Base-by-base conservation (phyloP, 2,113 vertebrate genomes). In the Eudyptes chrysolophus region DNA sequence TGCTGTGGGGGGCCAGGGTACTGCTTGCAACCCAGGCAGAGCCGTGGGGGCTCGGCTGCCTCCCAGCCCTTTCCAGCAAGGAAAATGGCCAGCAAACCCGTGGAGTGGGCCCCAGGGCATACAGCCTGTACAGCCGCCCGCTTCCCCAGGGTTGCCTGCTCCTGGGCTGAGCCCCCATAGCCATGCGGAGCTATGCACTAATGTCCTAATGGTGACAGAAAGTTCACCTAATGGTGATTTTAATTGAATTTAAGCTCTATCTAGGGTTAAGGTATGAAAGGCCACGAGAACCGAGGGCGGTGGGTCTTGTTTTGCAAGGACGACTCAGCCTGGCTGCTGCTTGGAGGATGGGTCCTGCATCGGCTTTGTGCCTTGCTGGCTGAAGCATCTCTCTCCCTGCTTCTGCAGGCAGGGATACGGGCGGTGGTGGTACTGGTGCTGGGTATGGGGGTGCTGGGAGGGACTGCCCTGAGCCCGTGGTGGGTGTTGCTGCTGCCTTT, bases 121-220 rank as follows among this genome's bases (percentile, higher is more conserved):
- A 9, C 34, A 38, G 36, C 48, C 30, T 5, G 0, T 14, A 24
- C 11, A 11, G 44, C 11, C 7, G 1, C 40, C n/a, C 2, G 2
- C 16, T 38, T 1, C 29, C 16, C 10, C 1, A 2, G 30, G 24
- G 25, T 19, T 1, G 3, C 5, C 40, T 34, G 44, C 32, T 20
- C 21, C 61, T 13, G 70, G 17, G 16, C 51, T 11, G 57, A 52
- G n/a, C 7, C 21, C 34, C n/a, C 6, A 7, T 3, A 17, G 46
- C 22, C 1, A 0, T 3, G 29, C 1, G 3, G 30, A 34, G 3
- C 58, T 21, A 9, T 0, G 7, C 6, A 1, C 48, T 7, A 2
- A 3, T 6, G 13, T 7, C 51, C 46, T 40, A 11, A 19, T 0
- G 8, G 26, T 17, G 18, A 9, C 25, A 75, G 42, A 52, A 25